Evolutionary conservation across 2,113 vertebrate species (phyloP).

Genomic region (Mastomys natalensis): DNA sequence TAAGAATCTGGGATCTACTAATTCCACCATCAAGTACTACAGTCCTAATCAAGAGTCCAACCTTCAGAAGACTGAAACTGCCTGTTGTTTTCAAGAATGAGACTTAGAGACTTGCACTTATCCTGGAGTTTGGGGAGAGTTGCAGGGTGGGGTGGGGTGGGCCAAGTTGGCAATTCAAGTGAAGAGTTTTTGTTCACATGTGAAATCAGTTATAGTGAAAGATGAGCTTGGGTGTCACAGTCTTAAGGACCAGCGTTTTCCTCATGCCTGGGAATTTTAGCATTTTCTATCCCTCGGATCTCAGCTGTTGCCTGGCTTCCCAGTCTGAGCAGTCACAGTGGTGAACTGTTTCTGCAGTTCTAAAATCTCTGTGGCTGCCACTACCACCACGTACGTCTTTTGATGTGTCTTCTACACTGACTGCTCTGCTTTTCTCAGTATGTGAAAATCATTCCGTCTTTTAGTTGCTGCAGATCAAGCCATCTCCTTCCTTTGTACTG

Average conservation of each 20-base stretch:
- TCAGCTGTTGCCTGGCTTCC: background rate
- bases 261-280: background rate
- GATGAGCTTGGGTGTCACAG: background rate
- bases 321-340: background rate
- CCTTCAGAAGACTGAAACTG: constrained; percentile 13
- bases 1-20: background rate
- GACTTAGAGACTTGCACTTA: background rate
- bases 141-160: background rate
- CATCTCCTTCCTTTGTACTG: background rate
- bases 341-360: background rate
- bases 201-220: background rate
- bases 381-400: background rate
- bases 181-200: background rate
- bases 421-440: background rate
- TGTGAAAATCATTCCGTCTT: background rate
- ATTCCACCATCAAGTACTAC: background rate
- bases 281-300: background rate
- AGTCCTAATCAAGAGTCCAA: background rate
- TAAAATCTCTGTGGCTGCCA: background rate
- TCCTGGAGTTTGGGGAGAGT: background rate
- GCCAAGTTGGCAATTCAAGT: background rate
- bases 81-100: constrained; percentile 10
- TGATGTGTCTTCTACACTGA: background rate
- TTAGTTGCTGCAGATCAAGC: background rate
- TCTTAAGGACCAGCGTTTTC: background rate